These are phyloP conservation scores for Andrena trimmerana DNA, from an alignment of 2,888 invertebrate species.

Conservation along the genomic window DNA sequence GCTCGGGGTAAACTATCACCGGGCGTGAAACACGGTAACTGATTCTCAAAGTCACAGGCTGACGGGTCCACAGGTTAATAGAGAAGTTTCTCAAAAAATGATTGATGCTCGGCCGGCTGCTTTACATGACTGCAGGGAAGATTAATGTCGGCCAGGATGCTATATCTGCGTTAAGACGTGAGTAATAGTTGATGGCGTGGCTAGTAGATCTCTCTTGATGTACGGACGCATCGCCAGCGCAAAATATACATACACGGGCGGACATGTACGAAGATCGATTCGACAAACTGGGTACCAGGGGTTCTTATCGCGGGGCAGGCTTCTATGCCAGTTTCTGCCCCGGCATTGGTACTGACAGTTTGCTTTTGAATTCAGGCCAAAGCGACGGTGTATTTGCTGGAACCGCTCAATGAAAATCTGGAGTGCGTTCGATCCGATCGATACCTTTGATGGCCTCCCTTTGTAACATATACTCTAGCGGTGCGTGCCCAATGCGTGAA, in stretches of 20 bases:
- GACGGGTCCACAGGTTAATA: slow-evolving; percentile 20
- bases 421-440: slow-evolving; percentile 40
- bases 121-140: slow-evolving; percentile 35
- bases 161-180: slow-evolving; percentile 47
- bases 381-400: slow-evolving; percentile 53
- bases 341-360: slow-evolving; percentile 54
- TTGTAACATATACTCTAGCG: background rate
- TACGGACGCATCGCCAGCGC: slow-evolving; percentile 20
- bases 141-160: slow-evolving; percentile 32
- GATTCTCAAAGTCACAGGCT: background rate
- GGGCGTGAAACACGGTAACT: background rate
- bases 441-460: slow-evolving; percentile 52
- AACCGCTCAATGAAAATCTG: slow-evolving; percentile 53
- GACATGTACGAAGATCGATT: slow-evolving; percentile 59
- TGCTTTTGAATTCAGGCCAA: slow-evolving; percentile 61
- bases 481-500: slow-evolving; percentile 2
- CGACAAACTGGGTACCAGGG: slow-evolving; percentile 41
- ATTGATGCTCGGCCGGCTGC: slow-evolving; percentile 24
- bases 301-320: slow-evolving; percentile 54
- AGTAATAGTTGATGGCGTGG: slow-evolving; percentile 26
- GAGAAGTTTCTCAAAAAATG: slow-evolving; percentile 33
- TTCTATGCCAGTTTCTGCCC: slow-evolving; percentile 41
- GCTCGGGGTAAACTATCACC: background rate
- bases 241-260: slow-evolving; percentile 39
- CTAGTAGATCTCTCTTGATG: slow-evolving; percentile 20